phyloP scores from a whole-genome alignment of 2,113 vertebrate species.

The Fulica atra region DNA sequence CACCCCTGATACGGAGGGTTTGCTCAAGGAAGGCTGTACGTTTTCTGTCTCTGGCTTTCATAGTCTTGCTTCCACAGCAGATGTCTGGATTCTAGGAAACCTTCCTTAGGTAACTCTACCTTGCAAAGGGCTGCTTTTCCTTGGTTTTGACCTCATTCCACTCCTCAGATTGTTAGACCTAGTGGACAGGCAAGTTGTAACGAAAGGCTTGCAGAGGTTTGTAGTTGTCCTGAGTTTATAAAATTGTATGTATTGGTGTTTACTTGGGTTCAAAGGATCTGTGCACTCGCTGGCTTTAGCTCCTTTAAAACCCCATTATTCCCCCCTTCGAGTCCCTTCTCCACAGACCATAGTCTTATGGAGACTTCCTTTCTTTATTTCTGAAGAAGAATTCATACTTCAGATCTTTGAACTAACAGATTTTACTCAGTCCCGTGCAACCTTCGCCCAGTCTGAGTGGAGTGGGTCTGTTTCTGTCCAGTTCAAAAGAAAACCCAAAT shows the following conservation, averaged over 20 bases:
- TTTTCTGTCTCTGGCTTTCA: constrained; percentile 4
- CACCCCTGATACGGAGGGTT: neutral
- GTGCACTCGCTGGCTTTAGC: neutral
- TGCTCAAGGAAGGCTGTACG: neutral
- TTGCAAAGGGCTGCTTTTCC: neutral
- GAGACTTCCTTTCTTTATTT: neutral
- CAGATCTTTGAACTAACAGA: neutral
- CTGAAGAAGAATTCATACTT: neutral
- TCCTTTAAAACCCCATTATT: neutral
- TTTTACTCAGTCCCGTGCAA: neutral
- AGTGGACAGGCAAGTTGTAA: neutral
- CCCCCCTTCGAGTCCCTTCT: neutral
- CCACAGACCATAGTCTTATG: neutral
- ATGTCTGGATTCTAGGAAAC: neutral
- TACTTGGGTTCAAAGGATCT: neutral
- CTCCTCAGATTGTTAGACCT: neutral
- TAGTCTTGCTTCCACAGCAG: neutral
- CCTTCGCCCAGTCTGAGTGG: neutral
- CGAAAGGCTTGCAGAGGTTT: constrained; percentile 12
- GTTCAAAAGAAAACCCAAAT: neutral
- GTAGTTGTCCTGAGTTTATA: neutral
- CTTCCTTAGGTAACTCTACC: neutral
- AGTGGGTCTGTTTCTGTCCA: neutral
- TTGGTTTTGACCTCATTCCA: neutral
- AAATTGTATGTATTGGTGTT: neutral